phyloP scores from a whole-genome alignment of 1,140 invertebrate species.

The Caenorhabditis brenneri region DNA sequence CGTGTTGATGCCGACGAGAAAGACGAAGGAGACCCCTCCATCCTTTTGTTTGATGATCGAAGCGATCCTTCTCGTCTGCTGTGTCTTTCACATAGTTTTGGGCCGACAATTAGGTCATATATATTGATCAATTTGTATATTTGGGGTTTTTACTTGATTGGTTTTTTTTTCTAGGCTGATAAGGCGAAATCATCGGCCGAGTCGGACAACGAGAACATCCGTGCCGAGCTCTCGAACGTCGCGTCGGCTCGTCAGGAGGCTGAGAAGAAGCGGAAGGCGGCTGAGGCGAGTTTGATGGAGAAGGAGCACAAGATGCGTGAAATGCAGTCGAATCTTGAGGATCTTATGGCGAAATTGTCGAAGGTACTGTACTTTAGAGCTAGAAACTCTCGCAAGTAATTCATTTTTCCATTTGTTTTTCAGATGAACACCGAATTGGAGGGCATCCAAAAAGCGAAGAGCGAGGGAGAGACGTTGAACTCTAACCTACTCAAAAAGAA shows the following conservation, averaged over 20 bases:
- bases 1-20: not conserved
- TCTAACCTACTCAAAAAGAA: constrained; percentile 37
- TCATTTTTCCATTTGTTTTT: not conserved
- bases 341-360: constrained; percentile 55
- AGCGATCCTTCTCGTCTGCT: not conserved
- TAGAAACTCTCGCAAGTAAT: too few species aligned
- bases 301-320: constrained; percentile 74
- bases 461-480: not conserved
- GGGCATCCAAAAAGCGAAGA: not conserved
- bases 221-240: constrained; percentile 84
- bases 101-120: not conserved
- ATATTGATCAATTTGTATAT: not conserved
- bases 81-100: not conserved
- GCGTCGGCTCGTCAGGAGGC: constrained; percentile 84
- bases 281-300: constrained; percentile 75
- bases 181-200: not conserved
- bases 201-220: constrained; percentile 80
- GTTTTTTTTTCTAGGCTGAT: not conserved
- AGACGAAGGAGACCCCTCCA: too few species aligned
- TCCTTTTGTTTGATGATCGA: constrained; percentile 1
- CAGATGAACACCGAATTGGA: constrained; percentile 43
- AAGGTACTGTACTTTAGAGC: too few species aligned
- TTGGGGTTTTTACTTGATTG: not conserved
- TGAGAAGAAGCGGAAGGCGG: constrained; percentile 88
- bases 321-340: constrained; percentile 76